phyloP scores from a whole-genome alignment of 2,113 vertebrate genomes.

The Salvelinus namaycush region DNA sequence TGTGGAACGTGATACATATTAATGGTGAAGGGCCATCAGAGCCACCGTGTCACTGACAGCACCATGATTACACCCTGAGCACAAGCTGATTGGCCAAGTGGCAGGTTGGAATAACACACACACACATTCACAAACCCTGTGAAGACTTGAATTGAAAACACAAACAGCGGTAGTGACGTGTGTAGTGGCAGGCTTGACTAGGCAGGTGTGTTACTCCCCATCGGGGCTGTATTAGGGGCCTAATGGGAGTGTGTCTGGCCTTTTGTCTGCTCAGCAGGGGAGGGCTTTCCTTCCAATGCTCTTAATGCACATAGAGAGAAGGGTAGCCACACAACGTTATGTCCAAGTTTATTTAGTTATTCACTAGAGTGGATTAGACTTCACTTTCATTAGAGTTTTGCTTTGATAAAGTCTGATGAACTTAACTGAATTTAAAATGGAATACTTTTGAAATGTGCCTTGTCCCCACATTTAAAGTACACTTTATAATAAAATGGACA shows the following conservation, averaged over 20 bases:
- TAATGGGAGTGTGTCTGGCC: slow-evolving; percentile 55
- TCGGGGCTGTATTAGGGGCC: slow-evolving; percentile 59
- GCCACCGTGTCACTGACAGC: slow-evolving; percentile 60
- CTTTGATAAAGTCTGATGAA: background rate
- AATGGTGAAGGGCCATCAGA: slow-evolving; percentile 66
- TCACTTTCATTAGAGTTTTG: too few species aligned
- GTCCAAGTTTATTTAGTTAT: background rate
- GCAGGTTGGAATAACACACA: background rate
- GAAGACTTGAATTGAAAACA: slow-evolving; percentile 65
- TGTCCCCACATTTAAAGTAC: too few species aligned
- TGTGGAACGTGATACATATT: slow-evolving; percentile 69
- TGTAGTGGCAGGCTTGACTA: slow-evolving; percentile 66
- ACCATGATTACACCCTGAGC: slow-evolving; percentile 65
- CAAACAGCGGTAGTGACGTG: slow-evolving; percentile 51
- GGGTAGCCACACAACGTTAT: background rate
- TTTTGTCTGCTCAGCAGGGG: slow-evolving; percentile 37
- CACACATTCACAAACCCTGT: background rate
- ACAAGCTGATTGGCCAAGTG: slow-evolving; percentile 38
- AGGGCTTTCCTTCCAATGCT: background rate
- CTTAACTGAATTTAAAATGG: background rate
- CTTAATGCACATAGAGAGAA: background rate
- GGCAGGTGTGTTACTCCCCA: slow-evolving; percentile 48
- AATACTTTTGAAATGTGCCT: too few species aligned
- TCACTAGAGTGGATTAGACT: too few species aligned
- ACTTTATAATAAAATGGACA: too few species aligned